These are phyloP conservation scores for Aphidius gifuensis DNA, from an alignment of 1,140 invertebrate species.

Conservation along the genomic window DNA sequence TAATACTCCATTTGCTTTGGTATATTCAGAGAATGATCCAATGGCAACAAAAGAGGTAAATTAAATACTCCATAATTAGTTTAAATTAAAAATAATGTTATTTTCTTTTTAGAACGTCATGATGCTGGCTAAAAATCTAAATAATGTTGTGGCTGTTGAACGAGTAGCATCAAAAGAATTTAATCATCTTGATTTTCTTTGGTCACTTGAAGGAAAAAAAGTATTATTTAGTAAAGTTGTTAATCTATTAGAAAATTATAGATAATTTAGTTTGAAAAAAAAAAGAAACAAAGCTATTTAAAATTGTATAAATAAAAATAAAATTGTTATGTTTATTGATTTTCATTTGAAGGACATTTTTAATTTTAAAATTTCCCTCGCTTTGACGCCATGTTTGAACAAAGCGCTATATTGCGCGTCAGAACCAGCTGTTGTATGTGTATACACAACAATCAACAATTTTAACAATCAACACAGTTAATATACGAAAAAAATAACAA, in stretches of 20 bases:
- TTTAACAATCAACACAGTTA: no score
- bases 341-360: no score
- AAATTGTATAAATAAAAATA: no score
- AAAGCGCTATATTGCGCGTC: no score
- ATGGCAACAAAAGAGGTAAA: conserved; percentile 45
- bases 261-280: neutral
- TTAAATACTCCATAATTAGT: neutral
- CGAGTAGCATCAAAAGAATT: conserved; percentile 37
- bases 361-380: no score
- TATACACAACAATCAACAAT: no score
- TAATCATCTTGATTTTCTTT: conserved; percentile 47
- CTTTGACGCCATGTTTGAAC: no score
- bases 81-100: neutral
- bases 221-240: conserved; percentile 37
- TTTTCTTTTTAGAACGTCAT: conserved; percentile 30
- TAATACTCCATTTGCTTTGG: conserved; percentile 62
- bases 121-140: conserved; percentile 27
- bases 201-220: conserved; percentile 36
- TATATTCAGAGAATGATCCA: conserved; percentile 67
- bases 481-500: no score
- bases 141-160: conserved; percentile 33
- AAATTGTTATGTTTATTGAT: no score
- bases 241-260: conserved; percentile 20
- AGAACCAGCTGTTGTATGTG: no score
- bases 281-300: no score